Evolutionary conservation across 2,888 invertebrate genomes (phyloP).

Genomic region (Caradrina kadenii): DNA sequence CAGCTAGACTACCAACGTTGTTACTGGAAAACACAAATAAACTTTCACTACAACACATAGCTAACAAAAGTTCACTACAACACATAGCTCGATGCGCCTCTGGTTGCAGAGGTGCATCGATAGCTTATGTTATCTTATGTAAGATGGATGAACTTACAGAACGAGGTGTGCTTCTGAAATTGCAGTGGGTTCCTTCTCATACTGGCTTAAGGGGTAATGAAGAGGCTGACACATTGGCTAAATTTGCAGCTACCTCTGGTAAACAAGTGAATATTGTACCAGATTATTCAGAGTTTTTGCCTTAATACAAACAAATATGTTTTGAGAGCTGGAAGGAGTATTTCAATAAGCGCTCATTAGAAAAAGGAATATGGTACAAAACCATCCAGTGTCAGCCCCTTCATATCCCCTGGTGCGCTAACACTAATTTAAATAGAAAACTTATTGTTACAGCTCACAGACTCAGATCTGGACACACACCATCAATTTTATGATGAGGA

Average conservation of each 20-base stretch:
- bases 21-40: too few species aligned
- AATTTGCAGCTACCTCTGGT: background rate
- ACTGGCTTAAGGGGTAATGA: background rate
- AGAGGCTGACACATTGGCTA: background rate
- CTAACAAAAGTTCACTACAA: conserved; percentile 3
- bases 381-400: too few species aligned
- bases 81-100: conserved; percentile 19
- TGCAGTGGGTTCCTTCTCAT: conserved; percentile 16
- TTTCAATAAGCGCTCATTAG: background rate
- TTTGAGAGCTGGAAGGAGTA: background rate
- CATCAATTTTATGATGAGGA: background rate
- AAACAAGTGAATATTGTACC: background rate
- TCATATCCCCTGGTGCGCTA: too few species aligned
- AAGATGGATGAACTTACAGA: background rate
- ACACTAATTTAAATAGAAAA: too few species aligned
- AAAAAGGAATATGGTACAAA: too few species aligned
- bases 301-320: background rate
- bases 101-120: background rate
- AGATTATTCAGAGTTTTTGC: background rate
- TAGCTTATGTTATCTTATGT: background rate
- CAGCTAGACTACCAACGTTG: too few species aligned
- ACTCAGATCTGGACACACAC: background rate
- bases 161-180: background rate
- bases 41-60: too few species aligned
- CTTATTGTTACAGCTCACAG: too few species aligned